These are phyloP conservation scores for Anagrus nilaparvatae DNA, from an alignment of 1,140 invertebrate genomes.

Conservation along the genomic window DNA sequence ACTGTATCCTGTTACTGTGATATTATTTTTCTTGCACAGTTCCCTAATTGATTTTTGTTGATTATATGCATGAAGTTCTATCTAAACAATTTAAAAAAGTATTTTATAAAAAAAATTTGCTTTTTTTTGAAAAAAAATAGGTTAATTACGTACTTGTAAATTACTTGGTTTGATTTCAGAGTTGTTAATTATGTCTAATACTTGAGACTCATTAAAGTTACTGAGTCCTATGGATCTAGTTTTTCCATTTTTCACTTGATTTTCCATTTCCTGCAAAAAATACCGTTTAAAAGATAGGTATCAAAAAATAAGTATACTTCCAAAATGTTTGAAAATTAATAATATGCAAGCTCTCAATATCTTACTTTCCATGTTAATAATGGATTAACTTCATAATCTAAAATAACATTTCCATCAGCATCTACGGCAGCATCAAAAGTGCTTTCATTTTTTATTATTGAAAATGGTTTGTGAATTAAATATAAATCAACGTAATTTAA, in stretches of 20 bases:
- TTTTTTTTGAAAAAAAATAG: no score
- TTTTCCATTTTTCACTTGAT: constrained; percentile 47
- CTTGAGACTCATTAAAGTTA: constrained; percentile 66
- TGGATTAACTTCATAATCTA: constrained; percentile 60
- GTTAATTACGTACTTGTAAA: constrained; percentile 40
- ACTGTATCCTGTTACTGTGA: constrained; percentile 51
- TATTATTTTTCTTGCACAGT: constrained; percentile 44
- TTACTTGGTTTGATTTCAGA: constrained; percentile 51
- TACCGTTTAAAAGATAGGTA: neutral
- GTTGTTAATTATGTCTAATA: constrained; percentile 48
- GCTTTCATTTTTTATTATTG: constrained; percentile 44
- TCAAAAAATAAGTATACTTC: no score
- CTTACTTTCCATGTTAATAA: constrained; percentile 56
- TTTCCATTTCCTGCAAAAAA: constrained; percentile 48
- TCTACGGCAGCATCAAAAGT: constrained; percentile 21
- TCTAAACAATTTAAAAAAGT: constrained; percentile 8
- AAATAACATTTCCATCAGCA: constrained; percentile 31
- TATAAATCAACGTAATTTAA: constrained; percentile 63
- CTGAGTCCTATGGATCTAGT: constrained; percentile 64
- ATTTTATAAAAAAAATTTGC: no score
- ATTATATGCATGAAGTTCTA: constrained; percentile 14
- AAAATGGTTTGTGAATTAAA: constrained; percentile 58
- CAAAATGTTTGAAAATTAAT: no score
- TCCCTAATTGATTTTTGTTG: constrained; percentile 31
- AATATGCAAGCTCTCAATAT: no score